These are phyloP conservation scores for Argyresthia goedartella DNA, from an alignment of 2,888 invertebrate genomes.

Conservation along the genomic window DNA sequence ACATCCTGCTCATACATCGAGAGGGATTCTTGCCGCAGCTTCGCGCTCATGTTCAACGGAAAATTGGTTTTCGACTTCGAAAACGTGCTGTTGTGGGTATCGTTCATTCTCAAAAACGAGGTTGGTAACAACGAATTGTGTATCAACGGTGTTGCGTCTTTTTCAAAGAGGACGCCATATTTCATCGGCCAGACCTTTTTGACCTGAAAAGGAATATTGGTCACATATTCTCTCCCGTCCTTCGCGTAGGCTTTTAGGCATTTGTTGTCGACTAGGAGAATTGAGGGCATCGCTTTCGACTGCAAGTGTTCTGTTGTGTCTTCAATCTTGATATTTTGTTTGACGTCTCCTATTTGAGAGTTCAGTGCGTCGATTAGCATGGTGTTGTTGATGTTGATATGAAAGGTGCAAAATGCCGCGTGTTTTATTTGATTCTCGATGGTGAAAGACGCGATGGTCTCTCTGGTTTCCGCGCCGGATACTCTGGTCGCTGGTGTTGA, in stretches of 20 bases:
- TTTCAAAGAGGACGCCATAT: constrained; percentile 88
- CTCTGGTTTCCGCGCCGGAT: constrained; percentile 62
- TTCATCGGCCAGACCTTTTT: constrained; percentile 87
- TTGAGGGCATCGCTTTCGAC: constrained; percentile 72
- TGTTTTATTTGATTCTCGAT: constrained; percentile 86
- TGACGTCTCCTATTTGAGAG: constrained; percentile 57
- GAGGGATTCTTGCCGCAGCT: constrained; percentile 42
- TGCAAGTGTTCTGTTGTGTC: constrained; percentile 59
- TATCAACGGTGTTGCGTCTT: constrained; percentile 56
- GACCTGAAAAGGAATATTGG: constrained; percentile 85
- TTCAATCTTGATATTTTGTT: constrained; percentile 60
- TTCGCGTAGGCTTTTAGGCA: constrained; percentile 83
- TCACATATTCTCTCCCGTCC: constrained; percentile 86
- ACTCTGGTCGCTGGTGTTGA: constrained; percentile 62
- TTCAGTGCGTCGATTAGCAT: constrained; percentile 66
- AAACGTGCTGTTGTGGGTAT: constrained; percentile 46
- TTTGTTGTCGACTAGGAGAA: constrained; percentile 81
- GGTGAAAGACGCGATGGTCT: constrained; percentile 80
- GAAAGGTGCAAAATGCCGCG: constrained; percentile 79
- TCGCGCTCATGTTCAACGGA: constrained; percentile 49
- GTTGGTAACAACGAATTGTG: constrained; percentile 40
- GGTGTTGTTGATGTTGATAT: constrained; percentile 62
- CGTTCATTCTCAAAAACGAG: constrained; percentile 47
- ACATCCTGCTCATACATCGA: constrained; percentile 56
- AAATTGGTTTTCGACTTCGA: constrained; percentile 34